A percentile compares a stretch with the other conserved stretches of the same genome.
phyloP scores from a whole-genome alignment of 1,140 invertebrate genomes.

The Cydia strobilella region DNA sequence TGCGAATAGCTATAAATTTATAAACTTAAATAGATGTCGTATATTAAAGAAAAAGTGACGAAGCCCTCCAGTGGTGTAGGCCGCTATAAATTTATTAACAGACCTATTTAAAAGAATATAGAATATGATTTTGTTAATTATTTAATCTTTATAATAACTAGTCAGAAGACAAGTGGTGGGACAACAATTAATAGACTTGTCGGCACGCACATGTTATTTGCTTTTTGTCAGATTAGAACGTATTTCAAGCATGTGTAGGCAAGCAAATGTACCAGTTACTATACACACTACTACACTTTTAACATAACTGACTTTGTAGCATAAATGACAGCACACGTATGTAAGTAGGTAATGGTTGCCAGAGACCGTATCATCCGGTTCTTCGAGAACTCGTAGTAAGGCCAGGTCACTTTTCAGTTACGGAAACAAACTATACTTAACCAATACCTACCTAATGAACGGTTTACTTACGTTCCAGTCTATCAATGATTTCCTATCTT shows the following conservation, averaged over 20 bases:
- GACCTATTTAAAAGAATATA: too few species aligned
- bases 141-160: too few species aligned
- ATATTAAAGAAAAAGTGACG: too few species aligned
- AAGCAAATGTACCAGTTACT: not conserved
- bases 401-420: not conserved
- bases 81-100: too few species aligned
- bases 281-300: not conserved
- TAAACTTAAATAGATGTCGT: too few species aligned
- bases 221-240: not conserved
- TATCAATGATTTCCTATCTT: not conserved
- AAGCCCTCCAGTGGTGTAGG: too few species aligned
- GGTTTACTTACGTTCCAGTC: not conserved
- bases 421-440: not conserved
- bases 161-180: not conserved
- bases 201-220: not conserved
- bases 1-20: too few species aligned
- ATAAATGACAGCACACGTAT: not conserved
- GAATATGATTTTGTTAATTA: too few species aligned
- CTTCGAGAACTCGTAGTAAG: too few species aligned
- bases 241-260: not conserved
- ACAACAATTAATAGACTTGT: not conserved
- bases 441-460: not conserved
- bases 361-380: too few species aligned
- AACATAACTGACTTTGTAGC: not conserved
- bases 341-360: not conserved